Percentiles rank a stretch among this genome's conserved stretches.
Evolutionary conservation across 2,113 vertebrate genomes (phyloP).

Genomic region (Oceanodroma tethys): DNA sequence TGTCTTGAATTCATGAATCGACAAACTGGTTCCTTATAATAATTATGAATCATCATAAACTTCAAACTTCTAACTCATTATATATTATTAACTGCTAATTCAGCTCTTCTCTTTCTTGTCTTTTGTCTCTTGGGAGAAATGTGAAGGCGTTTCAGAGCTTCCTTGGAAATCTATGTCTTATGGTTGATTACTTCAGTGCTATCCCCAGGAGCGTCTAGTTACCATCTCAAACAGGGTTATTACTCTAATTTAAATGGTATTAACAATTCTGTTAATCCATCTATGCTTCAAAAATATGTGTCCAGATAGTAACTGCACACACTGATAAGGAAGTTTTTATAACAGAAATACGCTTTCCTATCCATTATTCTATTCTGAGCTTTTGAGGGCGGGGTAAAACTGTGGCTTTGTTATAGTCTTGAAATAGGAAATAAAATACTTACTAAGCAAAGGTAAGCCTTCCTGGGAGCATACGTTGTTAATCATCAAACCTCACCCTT

Average conservation of each 20-base stretch:
- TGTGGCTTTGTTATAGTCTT: not conserved
- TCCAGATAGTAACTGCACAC: not conserved
- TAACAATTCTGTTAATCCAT: not conserved
- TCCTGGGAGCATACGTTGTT: not conserved
- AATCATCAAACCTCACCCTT: not conserved
- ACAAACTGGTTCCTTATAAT: constrained; percentile 15
- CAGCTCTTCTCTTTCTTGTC: constrained; percentile 17
- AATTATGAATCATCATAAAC: not conserved
- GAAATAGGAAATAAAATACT: constrained; percentile 38
- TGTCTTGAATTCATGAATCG: constrained; percentile 2
- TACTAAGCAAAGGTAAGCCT: not conserved
- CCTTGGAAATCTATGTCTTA: constrained; percentile 1
- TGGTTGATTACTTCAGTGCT: not conserved
- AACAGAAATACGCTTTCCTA: not conserved
- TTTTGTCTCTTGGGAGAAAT: constrained; percentile 19
- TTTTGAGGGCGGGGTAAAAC: not conserved
- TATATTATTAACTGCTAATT: constrained; percentile 21
- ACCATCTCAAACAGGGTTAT: not conserved
- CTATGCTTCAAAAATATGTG: not conserved
- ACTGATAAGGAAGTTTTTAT: not conserved
- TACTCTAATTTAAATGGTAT: not conserved
- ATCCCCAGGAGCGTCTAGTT: not conserved
- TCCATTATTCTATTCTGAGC: not conserved
- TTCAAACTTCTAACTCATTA: constrained; percentile 35
- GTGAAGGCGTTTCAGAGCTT: not conserved